These are phyloP conservation scores for Tachuris rubrigastra DNA, from an alignment of 2,113 vertebrate genomes.

Conservation along the genomic window DNA sequence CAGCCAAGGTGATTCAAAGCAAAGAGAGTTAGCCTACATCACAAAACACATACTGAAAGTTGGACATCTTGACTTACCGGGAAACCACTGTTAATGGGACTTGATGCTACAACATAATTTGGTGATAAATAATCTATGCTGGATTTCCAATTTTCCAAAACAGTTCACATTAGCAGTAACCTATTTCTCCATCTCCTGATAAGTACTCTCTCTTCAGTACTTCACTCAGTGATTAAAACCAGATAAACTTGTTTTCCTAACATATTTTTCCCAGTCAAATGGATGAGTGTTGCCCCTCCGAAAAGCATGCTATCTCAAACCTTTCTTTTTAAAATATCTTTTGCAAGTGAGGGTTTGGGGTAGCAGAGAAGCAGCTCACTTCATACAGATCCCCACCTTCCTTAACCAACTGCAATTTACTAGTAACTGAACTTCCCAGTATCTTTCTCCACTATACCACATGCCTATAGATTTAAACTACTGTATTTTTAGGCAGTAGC, in stretches of 20 bases:
- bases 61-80: neutral
- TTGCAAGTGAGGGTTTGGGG: neutral
- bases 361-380: neutral
- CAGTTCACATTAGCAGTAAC: neutral
- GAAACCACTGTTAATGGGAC: neutral
- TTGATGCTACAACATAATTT: neutral
- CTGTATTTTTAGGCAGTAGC: neutral
- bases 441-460: neutral
- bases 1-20: neutral
- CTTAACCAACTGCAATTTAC: neutral
- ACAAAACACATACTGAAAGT: neutral
- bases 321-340: neutral
- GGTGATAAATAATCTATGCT: neutral
- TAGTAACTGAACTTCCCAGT: neutral
- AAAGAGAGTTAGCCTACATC: neutral
- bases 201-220: neutral
- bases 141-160: neutral
- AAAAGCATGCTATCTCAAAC: neutral
- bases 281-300: neutral
- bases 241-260: neutral
- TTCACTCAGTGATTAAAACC: neutral
- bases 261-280: neutral
- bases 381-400: neutral
- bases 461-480: neutral
- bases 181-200: neutral